phyloP scores from a whole-genome alignment of 2,113 vertebrate species.

The Heloderma charlesbogerti region DNA sequence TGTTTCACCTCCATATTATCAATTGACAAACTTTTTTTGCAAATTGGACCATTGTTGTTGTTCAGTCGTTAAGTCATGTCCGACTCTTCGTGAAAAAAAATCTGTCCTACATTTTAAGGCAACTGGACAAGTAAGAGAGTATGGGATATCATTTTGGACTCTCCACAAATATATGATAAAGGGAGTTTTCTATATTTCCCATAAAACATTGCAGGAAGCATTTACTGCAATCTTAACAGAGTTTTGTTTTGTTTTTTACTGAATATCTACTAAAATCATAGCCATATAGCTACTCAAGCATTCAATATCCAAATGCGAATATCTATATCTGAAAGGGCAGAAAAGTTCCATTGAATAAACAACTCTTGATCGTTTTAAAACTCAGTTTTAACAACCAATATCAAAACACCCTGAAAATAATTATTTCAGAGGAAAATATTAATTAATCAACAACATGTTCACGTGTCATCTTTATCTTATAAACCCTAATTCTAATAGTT shows the following conservation, averaged over 20 bases:
- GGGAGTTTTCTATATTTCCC: not conserved
- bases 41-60: not conserved
- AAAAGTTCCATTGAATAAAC: not conserved
- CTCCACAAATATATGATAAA: not conserved
- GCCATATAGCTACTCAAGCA: not conserved
- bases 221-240: not conserved
- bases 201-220: not conserved
- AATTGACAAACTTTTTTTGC: not conserved
- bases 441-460: not conserved
- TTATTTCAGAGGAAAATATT: rapidly evolving
- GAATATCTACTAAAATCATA: not conserved
- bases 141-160: not conserved
- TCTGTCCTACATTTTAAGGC: not conserved
- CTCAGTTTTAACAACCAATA: not conserved
- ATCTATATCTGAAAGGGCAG: not conserved
- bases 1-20: not conserved
- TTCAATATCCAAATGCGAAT: not conserved
- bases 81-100: too few species aligned
- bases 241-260: not conserved
- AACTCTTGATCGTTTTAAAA: not conserved
- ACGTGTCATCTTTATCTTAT: conserved; percentile 36
- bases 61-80: too few species aligned
- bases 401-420: not conserved
- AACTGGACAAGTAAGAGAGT: not conserved
- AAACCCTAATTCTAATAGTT: conserved; percentile 14